These are phyloP conservation scores for Macrosiphum euphorbiae DNA, from an alignment of 2,888 invertebrate genomes.

Conservation along the genomic window DNA sequence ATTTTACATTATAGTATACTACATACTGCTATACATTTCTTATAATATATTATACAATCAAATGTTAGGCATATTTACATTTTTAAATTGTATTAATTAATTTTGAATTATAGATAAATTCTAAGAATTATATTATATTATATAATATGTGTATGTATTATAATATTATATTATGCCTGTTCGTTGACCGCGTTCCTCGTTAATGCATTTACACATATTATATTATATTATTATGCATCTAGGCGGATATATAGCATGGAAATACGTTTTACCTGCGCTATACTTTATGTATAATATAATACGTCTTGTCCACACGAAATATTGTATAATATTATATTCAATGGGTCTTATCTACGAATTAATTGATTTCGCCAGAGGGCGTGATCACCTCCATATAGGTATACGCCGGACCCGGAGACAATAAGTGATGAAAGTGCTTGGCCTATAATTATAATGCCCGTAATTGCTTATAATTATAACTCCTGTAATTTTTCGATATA, in stretches of 20 bases:
- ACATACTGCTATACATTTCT: too few species aligned
- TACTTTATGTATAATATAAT: background rate
- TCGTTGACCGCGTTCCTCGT: background rate
- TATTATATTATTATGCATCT: background rate
- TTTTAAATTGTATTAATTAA: too few species aligned
- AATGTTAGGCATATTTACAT: too few species aligned
- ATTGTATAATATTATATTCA: conserved; percentile 3
- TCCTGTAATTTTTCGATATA: conserved; percentile 43
- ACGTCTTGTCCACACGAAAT: conserved; percentile 23
- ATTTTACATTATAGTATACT: too few species aligned
- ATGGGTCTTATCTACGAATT: conserved; percentile 23
- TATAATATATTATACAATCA: too few species aligned
- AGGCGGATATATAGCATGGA: background rate
- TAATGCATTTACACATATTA: background rate
- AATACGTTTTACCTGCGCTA: background rate
- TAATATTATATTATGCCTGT: background rate
- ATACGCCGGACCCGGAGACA: conserved; percentile 36
- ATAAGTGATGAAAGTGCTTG: conserved; percentile 48
- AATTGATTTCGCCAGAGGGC: conserved; percentile 56
- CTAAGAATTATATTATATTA: background rate
- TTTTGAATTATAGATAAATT: too few species aligned
- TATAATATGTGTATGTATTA: background rate
- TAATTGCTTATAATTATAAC: conserved; percentile 54
- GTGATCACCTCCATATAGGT: conserved; percentile 28
- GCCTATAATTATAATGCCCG: conserved; percentile 48